Conservation (phyloP, 2,113 vertebrate genomes). For the Glaucomys volans region DNA sequence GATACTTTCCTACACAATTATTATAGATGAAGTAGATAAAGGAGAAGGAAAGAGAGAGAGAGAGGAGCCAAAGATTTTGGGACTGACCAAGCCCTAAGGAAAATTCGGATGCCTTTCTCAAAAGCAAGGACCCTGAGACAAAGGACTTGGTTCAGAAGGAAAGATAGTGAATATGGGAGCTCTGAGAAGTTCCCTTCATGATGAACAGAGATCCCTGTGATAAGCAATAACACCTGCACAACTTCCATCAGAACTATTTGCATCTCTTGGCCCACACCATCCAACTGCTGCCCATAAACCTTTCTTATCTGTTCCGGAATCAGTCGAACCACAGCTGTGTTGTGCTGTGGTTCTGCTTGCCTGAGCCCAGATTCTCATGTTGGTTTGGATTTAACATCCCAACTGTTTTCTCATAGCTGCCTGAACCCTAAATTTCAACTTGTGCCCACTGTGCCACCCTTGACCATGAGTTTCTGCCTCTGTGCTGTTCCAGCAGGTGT, state of each 20-base stretch:
- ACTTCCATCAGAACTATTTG: background rate
- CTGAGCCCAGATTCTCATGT: background rate
- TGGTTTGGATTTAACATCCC: background rate
- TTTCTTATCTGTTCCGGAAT: background rate
- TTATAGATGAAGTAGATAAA: background rate
- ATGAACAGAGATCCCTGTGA: background rate
- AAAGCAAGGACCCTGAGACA: background rate
- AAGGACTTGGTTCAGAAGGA: background rate
- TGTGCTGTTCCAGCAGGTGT: background rate
- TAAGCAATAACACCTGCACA: background rate
- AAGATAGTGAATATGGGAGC: background rate
- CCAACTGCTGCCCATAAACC: background rate
- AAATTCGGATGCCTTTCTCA: background rate
- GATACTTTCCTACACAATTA: background rate
- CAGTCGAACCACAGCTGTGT: background rate
- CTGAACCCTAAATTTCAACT: background rate
- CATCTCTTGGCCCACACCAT: background rate
- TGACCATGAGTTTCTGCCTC: background rate
- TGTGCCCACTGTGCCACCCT: background rate
- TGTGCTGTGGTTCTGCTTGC: background rate
- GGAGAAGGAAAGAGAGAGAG: background rate
- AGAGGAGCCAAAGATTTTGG: background rate
- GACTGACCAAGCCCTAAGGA: background rate
- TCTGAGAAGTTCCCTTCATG: background rate
- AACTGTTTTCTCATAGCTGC: background rate